These are phyloP conservation scores for Goniozus legneri DNA, from an alignment of 1,140 invertebrate genomes.

Conservation along the genomic window DNA sequence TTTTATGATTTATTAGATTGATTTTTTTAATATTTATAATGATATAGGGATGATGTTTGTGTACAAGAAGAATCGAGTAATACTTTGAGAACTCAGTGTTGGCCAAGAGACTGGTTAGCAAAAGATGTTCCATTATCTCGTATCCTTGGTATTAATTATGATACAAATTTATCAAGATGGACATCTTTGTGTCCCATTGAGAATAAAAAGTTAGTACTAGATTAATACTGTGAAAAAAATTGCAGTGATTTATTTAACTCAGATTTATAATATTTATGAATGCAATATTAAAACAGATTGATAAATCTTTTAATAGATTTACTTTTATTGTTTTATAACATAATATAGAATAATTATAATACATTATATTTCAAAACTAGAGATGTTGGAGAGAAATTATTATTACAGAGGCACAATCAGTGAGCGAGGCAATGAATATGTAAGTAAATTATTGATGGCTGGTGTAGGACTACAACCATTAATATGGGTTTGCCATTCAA, in stretches of 20 bases:
- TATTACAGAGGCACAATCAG: conserved; percentile 50
- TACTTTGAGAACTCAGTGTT: conserved; percentile 61
- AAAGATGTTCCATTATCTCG: conserved; percentile 61
- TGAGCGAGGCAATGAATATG: conserved; percentile 62
- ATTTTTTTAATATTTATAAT: conserved; percentile 4
- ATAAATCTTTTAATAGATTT: conserved; percentile 1
- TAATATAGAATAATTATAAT: too few relatives aligned
- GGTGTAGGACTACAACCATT: conserved; percentile 70
- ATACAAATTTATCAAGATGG: conserved; percentile 65
- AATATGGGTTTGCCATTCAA: conserved; percentile 80
- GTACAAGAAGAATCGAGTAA: conserved; percentile 44
- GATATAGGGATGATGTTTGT: conserved; percentile 33
- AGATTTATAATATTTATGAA: too few relatives aligned
- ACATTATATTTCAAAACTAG: too few relatives aligned
- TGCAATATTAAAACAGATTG: too few relatives aligned
- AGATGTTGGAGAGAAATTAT: too few relatives aligned
- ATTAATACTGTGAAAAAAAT: too few relatives aligned
- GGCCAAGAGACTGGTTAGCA: conserved; percentile 81
- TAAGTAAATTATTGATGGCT: conserved; percentile 62
- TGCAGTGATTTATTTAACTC: too few relatives aligned
- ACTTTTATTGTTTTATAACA: conserved; percentile 6
- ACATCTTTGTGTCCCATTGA: conserved; percentile 57
- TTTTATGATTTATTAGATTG: conserved; percentile 1
- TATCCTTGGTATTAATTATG: conserved; percentile 67
- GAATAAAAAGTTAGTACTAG: conserved; percentile 53